Evolutionary conservation across 2,888 invertebrate genomes (phyloP).

Genomic region (Lissocephala sabroskyi): DNA sequence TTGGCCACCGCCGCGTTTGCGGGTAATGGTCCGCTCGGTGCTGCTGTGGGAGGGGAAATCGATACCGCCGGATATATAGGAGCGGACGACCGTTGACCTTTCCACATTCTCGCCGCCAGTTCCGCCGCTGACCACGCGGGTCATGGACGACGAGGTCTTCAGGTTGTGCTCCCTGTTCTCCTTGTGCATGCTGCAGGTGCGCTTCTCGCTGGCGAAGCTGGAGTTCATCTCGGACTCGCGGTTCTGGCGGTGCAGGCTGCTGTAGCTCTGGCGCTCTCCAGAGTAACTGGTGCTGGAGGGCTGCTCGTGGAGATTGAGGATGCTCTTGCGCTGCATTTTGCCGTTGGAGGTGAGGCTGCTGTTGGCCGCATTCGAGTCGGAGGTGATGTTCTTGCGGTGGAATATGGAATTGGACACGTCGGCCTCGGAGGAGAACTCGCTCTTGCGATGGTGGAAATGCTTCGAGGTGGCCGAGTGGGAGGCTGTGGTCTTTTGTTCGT

Average conservation of each 20-base stretch:
- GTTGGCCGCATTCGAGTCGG: constrained; percentile 52
- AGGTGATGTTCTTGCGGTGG: constrained; percentile 76
- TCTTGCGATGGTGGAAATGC: constrained; percentile 80
- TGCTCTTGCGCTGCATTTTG: constrained; percentile 85
- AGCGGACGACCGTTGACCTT: constrained; percentile 38
- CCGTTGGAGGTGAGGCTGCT: constrained; percentile 73
- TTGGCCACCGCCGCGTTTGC: constrained; percentile 34
- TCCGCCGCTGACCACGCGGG: constrained; percentile 35
- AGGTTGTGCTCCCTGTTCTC: constrained; percentile 41
- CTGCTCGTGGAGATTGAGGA: constrained; percentile 83
- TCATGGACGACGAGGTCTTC: constrained; percentile 38
- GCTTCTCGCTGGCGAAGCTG: constrained; percentile 38
- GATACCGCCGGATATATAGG: constrained; percentile 33
- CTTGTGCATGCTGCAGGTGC: constrained; percentile 46
- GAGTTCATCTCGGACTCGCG: constrained; percentile 74
- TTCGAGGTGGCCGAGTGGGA: constrained; percentile 48
- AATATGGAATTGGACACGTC: constrained; percentile 84
- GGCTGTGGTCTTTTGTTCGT: constrained; percentile 18
- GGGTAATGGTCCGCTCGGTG: constrained; percentile 29
- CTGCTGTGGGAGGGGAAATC: constrained; percentile 38
- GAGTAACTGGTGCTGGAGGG: constrained; percentile 79
- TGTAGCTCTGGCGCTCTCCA: constrained; percentile 83
- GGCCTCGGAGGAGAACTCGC: constrained; percentile 82
- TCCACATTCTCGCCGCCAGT: constrained; percentile 26
- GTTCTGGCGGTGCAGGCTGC: constrained; percentile 83